Conservation (phyloP, 2,888 invertebrate species). For the Agrochola lychnidis region DNA sequence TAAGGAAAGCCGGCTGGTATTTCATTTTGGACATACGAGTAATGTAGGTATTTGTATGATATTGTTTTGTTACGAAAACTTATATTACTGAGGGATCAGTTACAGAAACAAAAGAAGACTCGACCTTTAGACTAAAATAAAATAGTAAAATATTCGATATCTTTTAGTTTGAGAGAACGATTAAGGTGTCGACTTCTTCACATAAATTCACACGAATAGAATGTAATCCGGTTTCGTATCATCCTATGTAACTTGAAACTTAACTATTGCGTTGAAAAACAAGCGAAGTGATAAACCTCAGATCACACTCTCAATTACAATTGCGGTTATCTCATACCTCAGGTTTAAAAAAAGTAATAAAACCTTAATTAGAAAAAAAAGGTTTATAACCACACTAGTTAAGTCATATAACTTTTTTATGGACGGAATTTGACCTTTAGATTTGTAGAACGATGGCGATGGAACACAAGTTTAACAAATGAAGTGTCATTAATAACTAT, state of each 20-base stretch:
- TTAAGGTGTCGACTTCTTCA: constrained; percentile 47
- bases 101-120: constrained; percentile 30
- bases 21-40: constrained; percentile 51
- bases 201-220: constrained; percentile 54
- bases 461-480: constrained; percentile 39
- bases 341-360: constrained; percentile 17
- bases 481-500: constrained; percentile 54
- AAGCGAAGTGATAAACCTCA: constrained; percentile 64
- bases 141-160: constrained; percentile 35
- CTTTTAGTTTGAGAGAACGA: constrained; percentile 33
- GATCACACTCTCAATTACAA: constrained; percentile 66
- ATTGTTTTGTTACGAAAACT: constrained; percentile 50
- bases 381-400: background rate
- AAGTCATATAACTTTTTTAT: constrained; percentile 8
- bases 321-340: constrained; percentile 47
- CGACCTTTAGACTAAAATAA: constrained; percentile 25
- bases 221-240: constrained; percentile 57
- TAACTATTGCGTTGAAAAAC: constrained; percentile 60
- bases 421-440: constrained; percentile 27
- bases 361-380: constrained; percentile 15
- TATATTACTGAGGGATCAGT: constrained; percentile 37
- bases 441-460: constrained; percentile 11
- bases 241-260: constrained; percentile 63
- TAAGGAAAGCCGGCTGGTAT: constrained; percentile 63
- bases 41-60: constrained; percentile 52